Conservation (phyloP, 2,797 vertebrate species). For the Enteromius thamalakanensis region DNA sequence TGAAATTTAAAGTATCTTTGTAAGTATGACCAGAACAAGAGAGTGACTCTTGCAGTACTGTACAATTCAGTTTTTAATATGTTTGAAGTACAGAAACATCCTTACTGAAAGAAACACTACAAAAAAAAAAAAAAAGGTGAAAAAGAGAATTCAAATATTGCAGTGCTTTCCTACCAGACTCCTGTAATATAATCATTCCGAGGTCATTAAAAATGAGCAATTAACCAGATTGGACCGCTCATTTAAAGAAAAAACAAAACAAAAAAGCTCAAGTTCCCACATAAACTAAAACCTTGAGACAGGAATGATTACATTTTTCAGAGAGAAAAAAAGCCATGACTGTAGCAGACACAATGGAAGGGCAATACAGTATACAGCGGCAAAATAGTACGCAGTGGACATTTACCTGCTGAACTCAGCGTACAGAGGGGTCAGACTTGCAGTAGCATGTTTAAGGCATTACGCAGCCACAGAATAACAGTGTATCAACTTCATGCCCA, state of each 20-base stretch:
- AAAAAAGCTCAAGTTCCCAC: slow-evolving; percentile 47
- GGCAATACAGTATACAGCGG: slow-evolving; percentile 50
- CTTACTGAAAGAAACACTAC: slow-evolving; percentile 51
- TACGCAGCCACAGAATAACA: slow-evolving; percentile 54
- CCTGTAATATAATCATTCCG: slow-evolving; percentile 60
- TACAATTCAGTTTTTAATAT: slow-evolving; percentile 77
- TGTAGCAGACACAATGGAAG: slow-evolving; percentile 50
- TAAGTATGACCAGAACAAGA: slow-evolving; percentile 63
- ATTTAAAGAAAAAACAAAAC: background rate
- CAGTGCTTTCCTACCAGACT: slow-evolving; percentile 68
- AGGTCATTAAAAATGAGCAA: slow-evolving; percentile 68
- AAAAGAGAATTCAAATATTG: slow-evolving; percentile 76
- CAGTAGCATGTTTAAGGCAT: slow-evolving; percentile 55
- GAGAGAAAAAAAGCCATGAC: slow-evolving; percentile 50
- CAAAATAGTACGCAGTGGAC: slow-evolving; percentile 62
- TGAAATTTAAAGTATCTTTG: slow-evolving; percentile 77
- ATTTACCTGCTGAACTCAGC: slow-evolving; percentile 45
- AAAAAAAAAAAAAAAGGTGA: slow-evolving; percentile 4
- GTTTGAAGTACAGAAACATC: slow-evolving; percentile 55
- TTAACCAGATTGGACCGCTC: slow-evolving; percentile 57
- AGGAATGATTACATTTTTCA: slow-evolving; percentile 25
- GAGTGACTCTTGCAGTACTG: slow-evolving; percentile 77
- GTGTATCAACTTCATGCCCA: slow-evolving; percentile 58
- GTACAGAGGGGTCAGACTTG: slow-evolving; percentile 44
- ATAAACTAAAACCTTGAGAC: slow-evolving; percentile 39